phyloP scores from a whole-genome alignment of 2,888 invertebrate genomes.

The Dicycla oo region DNA sequence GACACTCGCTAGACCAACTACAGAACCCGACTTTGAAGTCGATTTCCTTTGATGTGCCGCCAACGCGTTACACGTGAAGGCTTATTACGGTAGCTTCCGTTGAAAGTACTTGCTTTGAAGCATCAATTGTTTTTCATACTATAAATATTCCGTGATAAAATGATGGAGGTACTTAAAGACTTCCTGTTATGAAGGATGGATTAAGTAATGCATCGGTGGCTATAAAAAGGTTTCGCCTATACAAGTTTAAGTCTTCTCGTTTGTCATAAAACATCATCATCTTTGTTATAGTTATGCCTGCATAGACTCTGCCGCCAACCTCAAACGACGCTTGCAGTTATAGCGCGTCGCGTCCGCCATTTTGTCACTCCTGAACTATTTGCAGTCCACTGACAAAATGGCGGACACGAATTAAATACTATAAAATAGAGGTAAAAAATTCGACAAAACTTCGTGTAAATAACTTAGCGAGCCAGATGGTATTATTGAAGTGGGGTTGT shows the following conservation, averaged over 20 bases:
- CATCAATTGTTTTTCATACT: constrained; percentile 45
- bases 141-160: constrained; percentile 52
- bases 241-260: background rate
- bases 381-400: no score
- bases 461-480: no score
- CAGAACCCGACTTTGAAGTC: constrained; percentile 46
- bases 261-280: background rate
- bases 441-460: no score
- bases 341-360: no score
- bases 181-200: constrained; percentile 25
- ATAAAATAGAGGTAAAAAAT: no score
- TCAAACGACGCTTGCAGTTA: no score
- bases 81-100: constrained; percentile 62
- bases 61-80: constrained; percentile 30
- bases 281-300: background rate
- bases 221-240: no score
- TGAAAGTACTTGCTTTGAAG: constrained; percentile 27
- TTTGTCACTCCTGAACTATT: no score
- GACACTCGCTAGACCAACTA: constrained; percentile 2
- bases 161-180: constrained; percentile 18
- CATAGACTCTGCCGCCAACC: no score
- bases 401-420: no score
- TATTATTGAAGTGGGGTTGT: no score
- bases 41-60: constrained; percentile 58
- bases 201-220: no score